Evolutionary conservation across 2,797 vertebrate species (phyloP).

Genomic region (Chelmon rostratus): DNA sequence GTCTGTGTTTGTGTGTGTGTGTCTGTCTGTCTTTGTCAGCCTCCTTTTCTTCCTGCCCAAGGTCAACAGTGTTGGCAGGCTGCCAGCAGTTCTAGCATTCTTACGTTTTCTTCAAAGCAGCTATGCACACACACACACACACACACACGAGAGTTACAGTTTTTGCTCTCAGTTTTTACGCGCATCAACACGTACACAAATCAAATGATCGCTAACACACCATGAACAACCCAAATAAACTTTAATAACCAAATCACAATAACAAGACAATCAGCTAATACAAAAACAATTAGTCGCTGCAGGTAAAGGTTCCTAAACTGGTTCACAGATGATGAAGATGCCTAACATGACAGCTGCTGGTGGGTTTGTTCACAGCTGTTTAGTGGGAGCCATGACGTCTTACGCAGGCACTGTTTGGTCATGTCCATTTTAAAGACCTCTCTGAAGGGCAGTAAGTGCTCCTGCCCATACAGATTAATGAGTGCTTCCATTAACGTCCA

Average conservation of each 20-base stretch:
- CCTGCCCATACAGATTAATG: constrained; percentile 21
- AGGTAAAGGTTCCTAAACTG: neutral
- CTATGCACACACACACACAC: constrained; percentile 10
- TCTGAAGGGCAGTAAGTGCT: neutral
- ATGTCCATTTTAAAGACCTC: constrained; percentile 9
- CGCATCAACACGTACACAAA: constrained; percentile 6
- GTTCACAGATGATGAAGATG: neutral
- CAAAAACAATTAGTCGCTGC: neutral
- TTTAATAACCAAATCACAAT: neutral
- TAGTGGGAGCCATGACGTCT: neutral
- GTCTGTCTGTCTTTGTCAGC: constrained; percentile 15
- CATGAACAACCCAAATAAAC: neutral
- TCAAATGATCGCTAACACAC: neutral
- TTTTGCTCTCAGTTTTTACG: constrained; percentile 22
- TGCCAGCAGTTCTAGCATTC: constrained; percentile 45
- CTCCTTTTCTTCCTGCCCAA: constrained; percentile 49
- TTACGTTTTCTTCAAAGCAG: constrained; percentile 45
- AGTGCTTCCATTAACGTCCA: constrained; percentile 38
- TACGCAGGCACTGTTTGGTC: neutral
- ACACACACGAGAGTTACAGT: constrained; percentile 13
- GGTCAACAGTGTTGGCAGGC: constrained; percentile 52
- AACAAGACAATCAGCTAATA: neutral
- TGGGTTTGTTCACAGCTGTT: neutral
- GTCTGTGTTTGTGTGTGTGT: constrained; percentile 14
- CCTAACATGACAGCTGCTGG: neutral